These are phyloP conservation scores for Scrobipalpa costella DNA, from an alignment of 2,888 invertebrate genomes.

Conservation along the genomic window DNA sequence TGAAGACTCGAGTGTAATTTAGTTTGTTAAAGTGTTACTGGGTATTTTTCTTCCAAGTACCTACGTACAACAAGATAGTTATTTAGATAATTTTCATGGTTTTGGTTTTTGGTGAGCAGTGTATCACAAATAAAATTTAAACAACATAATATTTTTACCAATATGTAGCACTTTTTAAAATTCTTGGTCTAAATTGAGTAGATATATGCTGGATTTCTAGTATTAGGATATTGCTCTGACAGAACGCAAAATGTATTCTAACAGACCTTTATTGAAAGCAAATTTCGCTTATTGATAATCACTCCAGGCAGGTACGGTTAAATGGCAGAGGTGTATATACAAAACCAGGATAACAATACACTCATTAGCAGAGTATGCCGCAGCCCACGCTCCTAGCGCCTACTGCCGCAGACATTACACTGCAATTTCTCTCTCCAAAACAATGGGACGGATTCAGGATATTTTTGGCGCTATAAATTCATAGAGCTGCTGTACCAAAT, in stretches of 20 bases:
- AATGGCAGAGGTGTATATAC: constrained; percentile 8
- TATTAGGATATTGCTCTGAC: no score
- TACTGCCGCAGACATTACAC: constrained; percentile 44
- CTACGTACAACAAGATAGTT: no score
- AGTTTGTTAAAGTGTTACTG: background rate
- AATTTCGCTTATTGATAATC: background rate
- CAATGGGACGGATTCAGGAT: constrained; percentile 9
- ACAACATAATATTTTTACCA: no score
- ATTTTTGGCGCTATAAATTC: background rate
- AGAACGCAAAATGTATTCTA: no score
- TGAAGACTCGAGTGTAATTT: background rate
- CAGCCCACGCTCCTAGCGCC: constrained; percentile 30
- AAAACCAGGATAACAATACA: constrained; percentile 39
- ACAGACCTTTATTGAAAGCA: background rate
- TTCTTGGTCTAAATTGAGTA: no score
- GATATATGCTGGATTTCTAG: no score
- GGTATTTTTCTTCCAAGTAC: background rate
- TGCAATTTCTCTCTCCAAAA: constrained; percentile 48
- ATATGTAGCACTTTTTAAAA: no score
- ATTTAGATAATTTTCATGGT: no score
- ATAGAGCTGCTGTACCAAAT: no score
- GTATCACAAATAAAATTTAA: no score
- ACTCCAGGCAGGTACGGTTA: background rate
- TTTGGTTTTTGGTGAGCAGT: no score
- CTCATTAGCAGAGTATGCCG: constrained; percentile 48